Percentiles rank a stretch among this genome's conserved stretches.
Evolutionary conservation across 2,888 invertebrate genomes (phyloP).

Genomic region (Exocentrus adspersus): DNA sequence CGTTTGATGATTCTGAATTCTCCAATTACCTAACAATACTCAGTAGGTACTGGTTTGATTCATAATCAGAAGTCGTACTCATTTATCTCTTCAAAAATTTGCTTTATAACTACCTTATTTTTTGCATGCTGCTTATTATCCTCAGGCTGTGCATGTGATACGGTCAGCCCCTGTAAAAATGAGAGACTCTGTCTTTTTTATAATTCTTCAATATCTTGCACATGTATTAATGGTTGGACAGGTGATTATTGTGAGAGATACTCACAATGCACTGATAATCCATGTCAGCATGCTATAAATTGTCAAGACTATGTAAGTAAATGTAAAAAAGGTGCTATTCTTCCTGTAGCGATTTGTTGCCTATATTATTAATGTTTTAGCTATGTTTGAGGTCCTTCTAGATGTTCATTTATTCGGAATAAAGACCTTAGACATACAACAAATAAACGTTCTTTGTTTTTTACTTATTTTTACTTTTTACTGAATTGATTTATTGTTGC

Average conservation of each 20-base stretch:
- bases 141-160: slow-evolving; percentile 56
- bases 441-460: too few species aligned
- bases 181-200: slow-evolving; percentile 63
- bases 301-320: slow-evolving; percentile 75
- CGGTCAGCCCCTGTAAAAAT: slow-evolving; percentile 65
- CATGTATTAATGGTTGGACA: slow-evolving; percentile 63
- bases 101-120: slow-evolving; percentile 8
- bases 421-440: too few species aligned
- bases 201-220: slow-evolving; percentile 50
- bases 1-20: too few species aligned
- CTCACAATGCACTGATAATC: slow-evolving; percentile 66
- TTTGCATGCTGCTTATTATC: slow-evolving; percentile 44
- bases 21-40: too few species aligned
- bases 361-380: too few species aligned
- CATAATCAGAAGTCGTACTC: too few species aligned
- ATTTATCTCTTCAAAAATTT: neutral
- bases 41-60: too few species aligned
- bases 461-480: too few species aligned
- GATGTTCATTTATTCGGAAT: too few species aligned
- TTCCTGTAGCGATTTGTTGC: too few species aligned
- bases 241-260: slow-evolving; percentile 57
- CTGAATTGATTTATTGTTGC: too few species aligned
- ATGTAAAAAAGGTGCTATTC: neutral
- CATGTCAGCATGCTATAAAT: slow-evolving; percentile 70
- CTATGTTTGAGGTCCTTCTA: too few species aligned